These are phyloP conservation scores for Phaethornis superciliosus DNA, from an alignment of 2,113 vertebrate genomes.

Conservation along the genomic window DNA sequence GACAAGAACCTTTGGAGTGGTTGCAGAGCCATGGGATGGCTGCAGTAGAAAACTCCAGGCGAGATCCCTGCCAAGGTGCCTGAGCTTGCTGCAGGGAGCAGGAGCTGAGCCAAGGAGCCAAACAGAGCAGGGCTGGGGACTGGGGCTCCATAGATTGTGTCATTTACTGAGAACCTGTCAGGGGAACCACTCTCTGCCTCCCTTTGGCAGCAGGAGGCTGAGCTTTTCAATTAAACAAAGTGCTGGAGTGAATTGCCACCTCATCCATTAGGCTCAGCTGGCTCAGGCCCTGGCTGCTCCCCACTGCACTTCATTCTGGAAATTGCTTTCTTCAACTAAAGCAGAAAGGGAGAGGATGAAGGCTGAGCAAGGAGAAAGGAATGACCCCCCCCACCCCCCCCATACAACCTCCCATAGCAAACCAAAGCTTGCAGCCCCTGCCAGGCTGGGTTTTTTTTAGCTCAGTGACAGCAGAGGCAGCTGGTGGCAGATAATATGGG, in stretches of 20 bases:
- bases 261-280: slow-evolving; percentile 57
- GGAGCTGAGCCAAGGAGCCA: slow-evolving; percentile 20
- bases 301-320: background rate
- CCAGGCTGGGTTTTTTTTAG: background rate
- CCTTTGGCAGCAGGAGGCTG: slow-evolving; percentile 17
- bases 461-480: background rate
- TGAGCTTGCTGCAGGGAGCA: slow-evolving; percentile 38
- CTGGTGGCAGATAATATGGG: rapidly evolving
- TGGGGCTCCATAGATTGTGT: background rate
- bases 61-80: background rate
- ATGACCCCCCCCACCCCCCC: too few relatives aligned
- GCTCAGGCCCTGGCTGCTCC: background rate
- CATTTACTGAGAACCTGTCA: background rate
- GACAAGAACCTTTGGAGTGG: rapidly evolving
- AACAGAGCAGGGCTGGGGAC: background rate
- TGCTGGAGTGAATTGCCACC: slow-evolving; percentile 31
- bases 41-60: background rate
- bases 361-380: background rate
- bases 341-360: background rate
- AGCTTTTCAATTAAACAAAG: slow-evolving; percentile 64
- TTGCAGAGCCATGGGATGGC: rapidly evolving
- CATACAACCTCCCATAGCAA: background rate
- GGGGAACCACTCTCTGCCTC: background rate
- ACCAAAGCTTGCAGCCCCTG: background rate
- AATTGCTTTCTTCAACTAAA: background rate